Conservation (phyloP, 2,113 vertebrate species). For the Lycaon pictus region DNA sequence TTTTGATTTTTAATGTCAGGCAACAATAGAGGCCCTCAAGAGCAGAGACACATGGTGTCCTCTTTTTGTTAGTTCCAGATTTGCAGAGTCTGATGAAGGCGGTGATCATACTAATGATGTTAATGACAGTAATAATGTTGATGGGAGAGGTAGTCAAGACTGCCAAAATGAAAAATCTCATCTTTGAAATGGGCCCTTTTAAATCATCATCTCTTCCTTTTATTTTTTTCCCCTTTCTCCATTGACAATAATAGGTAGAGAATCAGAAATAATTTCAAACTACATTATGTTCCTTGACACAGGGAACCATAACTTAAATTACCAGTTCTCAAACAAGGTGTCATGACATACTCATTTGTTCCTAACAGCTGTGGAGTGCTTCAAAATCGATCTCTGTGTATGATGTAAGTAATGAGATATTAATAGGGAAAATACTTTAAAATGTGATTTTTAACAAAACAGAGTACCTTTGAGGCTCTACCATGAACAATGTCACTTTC, state of each 20-base stretch:
- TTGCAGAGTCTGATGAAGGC: neutral
- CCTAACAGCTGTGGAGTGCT: neutral
- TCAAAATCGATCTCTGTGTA: neutral
- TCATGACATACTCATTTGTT: slow-evolving; percentile 55
- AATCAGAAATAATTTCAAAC: slow-evolving; percentile 74
- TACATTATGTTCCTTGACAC: slow-evolving; percentile 65
- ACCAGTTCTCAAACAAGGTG: slow-evolving; percentile 4
- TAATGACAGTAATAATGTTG: slow-evolving; percentile 36
- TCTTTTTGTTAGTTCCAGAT: neutral
- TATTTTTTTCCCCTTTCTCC: neutral
- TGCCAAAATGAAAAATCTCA: slow-evolving; percentile 57
- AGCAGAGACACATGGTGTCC: neutral
- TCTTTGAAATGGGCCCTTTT: slow-evolving; percentile 63
- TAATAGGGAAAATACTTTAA: slow-evolving; percentile 34
- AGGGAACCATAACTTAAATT: neutral
- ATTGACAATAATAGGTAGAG: slow-evolving; percentile 40
- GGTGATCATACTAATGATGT: neutral
- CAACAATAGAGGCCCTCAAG: neutral
- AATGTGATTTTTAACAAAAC: slow-evolving; percentile 50
- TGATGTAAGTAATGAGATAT: slow-evolving; percentile 16
- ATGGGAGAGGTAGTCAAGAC: neutral
- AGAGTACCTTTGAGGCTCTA: neutral
- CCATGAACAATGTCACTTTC: slow-evolving; percentile 5
- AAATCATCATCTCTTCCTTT: slow-evolving; percentile 15
- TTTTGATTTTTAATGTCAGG: neutral